Conservation (phyloP, 2,888 invertebrate genomes). For the Tipula unca region DNA sequence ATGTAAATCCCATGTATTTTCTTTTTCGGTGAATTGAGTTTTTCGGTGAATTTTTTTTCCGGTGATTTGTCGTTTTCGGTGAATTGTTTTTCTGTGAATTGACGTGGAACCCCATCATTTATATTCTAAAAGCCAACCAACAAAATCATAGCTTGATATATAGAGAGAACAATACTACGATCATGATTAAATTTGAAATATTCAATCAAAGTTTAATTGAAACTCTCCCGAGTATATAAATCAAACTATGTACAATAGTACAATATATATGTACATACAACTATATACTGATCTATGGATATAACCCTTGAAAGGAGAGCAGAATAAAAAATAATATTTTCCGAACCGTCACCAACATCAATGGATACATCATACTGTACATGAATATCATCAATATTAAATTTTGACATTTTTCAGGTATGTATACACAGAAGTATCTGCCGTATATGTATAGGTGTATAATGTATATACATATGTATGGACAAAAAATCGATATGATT, state of each 20-base stretch:
- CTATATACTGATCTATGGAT: not conserved
- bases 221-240: not conserved
- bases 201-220: not conserved
- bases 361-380: too few species aligned
- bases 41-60: too few species aligned
- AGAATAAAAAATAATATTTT: not conserved
- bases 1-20: too few species aligned
- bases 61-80: too few species aligned
- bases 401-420: not conserved
- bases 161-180: not conserved
- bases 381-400: not conserved
- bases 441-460: too few species aligned
- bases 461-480: too few species aligned
- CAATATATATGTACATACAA: not conserved
- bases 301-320: not conserved
- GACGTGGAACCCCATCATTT: not conserved
- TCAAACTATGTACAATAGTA: not conserved
- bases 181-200: not conserved
- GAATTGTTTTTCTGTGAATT: too few species aligned
- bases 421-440: too few species aligned
- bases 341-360: not conserved
- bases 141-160: not conserved
- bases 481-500: not conserved
- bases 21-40: too few species aligned
- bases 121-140: not conserved